A percentile compares a stretch with the other conserved stretches of the same genome.
Evolutionary conservation across 92 coral and sea anemone species (phyloP).

Genomic region (Palythoa grandis): DNA sequence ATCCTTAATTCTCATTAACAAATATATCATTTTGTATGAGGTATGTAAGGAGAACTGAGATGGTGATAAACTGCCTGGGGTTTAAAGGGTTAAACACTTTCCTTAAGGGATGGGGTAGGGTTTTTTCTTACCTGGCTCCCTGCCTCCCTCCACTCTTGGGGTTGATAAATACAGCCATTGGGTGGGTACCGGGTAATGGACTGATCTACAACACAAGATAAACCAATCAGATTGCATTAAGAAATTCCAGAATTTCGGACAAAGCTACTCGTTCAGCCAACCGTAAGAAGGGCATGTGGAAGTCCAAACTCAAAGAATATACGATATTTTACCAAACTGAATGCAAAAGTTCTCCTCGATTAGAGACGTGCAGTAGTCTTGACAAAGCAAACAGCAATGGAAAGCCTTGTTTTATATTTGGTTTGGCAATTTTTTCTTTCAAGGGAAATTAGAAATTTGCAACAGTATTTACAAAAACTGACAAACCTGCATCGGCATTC

Average conservation of each 20-base stretch:
- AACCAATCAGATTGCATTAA: neutral
- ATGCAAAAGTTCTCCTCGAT: too few species aligned
- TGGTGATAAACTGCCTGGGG: too few species aligned
- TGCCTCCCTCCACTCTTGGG: conserved; percentile 99
- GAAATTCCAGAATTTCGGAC: too few species aligned
- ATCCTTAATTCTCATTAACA: too few species aligned
- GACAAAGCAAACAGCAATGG: neutral
- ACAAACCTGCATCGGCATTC: conserved; percentile 98
- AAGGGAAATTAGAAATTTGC: neutral
- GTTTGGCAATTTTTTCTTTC: neutral
- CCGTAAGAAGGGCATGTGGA: neutral
- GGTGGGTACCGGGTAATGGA: conserved; percentile 89
- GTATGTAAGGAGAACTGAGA: too few species aligned
- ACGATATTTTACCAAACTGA: too few species aligned
- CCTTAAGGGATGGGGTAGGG: neutral
- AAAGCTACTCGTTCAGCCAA: neutral
- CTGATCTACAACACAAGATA: conserved; percentile 61
- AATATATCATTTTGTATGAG: too few species aligned
- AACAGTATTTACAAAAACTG: neutral
- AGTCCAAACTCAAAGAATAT: neutral
- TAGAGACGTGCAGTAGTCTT: too few species aligned
- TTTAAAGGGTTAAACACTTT: too few species aligned
- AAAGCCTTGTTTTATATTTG: neutral
- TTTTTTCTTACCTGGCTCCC: conserved; percentile 82
- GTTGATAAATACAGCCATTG: conserved; percentile 92